Base-by-base conservation (phyloP, 1,140 invertebrate genomes). In the Aphelenchoides besseyi region DNA sequence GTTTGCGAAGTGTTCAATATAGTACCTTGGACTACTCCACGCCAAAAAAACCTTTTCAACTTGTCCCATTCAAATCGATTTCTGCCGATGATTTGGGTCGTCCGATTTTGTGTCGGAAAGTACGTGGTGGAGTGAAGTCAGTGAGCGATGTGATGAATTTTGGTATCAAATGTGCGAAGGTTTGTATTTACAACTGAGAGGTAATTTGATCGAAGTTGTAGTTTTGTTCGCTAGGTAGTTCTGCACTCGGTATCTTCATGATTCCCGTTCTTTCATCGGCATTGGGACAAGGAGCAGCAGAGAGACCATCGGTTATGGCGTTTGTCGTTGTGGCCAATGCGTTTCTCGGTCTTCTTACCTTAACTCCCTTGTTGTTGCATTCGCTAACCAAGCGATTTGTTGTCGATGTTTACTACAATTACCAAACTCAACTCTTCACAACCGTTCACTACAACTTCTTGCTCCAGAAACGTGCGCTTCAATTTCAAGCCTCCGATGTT, bases 381-480 rank as follows among this genome's bases (percentile, higher is more conserved):
- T 80, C 78, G 28, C 55, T 79, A 3, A 69, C 78, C 12, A 79
- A 80, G 57, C 76, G 78, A 1, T 79, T 79, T 69, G 78, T 79
- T 8, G 57, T 36, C 3, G 68, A 79, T 59, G 67, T 79, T 35
- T 82, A 74, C 66, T 79, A 78, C 73, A 79, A 79, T 61, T 48
- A 37, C 1, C 62, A 72, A 48, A 71, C 79, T 12, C 54, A 77
- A 78, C 53, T 68, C 0, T 82, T 77, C 41, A 82, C 80, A 26
- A 76, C 71, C 5, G 73, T 84, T 26, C 79, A 82, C 48, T 82
- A 81, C 70, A 82, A 82, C 28, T 82, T 82, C 55, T 63, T 82
- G 12, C 67, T 82, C 30, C 71, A 69, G 64, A 79, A 84, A 52
- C 30, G 66, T 33, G 80, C 82, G 2, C 41, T 82, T 9, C 70